Base-by-base conservation (phyloP, 2,888 invertebrate genomes). In the Volucella bombylans region DNA sequence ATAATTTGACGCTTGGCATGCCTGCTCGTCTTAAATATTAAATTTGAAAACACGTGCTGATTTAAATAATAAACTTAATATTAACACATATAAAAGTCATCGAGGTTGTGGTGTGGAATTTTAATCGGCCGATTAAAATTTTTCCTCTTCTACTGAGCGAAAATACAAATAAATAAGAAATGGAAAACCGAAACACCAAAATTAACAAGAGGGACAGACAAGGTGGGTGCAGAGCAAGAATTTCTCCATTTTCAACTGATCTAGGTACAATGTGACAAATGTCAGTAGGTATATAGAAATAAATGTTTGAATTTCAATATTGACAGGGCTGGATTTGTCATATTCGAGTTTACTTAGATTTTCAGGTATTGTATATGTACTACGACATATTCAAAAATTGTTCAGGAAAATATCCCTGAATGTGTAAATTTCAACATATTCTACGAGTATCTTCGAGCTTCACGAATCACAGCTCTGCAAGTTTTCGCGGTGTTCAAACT, bases 41-140 rank as follows among this genome's bases (percentile, higher is more conserved):
- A 76, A 80, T 67, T 79, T 71, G 87, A 87, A 88, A 89, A 90
- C 90, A 91, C 90, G 90, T 91, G 90, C 90, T 91, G 89, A 89
- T 91, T 91, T 90, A 90, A 91, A 91, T 91, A 91, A 91, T 90
- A 91, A 91, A 91, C 90, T 91, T 90, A 90, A 91, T 91, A 91
- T 91, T 91, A 91, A 91, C 90, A 91, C 91, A 91, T 91, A 91
- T 90, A 91, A 91, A 89, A 91, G 90, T 91, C 91, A 91, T 90
- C 89, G 88, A 88, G 87, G 89, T 87, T 89, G 88, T 87, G 87
- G 90, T 88, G 67, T 88, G 89, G 90, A 91, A 91, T 91, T 90
- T 91, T 91, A 91, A 91, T 91, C 89, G 89, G 89, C 90, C 90
- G 89, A 91, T 91, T 91, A 91, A 89, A 67, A 23, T 41, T 15